A percentile compares a stretch with the other conserved stretches of the same genome.
Conservation (phyloP, 1,140 invertebrate species). For the Pogonomyrmex californicus region DNA sequence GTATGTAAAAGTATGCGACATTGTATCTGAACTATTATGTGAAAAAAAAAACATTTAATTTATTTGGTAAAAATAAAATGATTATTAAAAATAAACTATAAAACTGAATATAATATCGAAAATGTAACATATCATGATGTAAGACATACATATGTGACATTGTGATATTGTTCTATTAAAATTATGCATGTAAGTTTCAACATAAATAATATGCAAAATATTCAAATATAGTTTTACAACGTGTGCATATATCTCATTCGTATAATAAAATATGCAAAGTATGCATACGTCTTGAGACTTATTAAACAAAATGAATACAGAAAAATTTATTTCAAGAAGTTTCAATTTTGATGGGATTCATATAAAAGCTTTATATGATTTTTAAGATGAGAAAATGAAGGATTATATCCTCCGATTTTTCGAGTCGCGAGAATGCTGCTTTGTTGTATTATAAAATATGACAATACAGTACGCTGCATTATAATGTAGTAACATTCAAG, state of each 20-base stretch:
- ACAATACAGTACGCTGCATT: neutral
- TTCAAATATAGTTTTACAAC: neutral
- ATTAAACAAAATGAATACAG: conserved; percentile 20
- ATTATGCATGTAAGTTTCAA: conserved; percentile 8
- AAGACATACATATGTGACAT: conserved; percentile 1
- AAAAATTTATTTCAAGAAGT: conserved; percentile 31
- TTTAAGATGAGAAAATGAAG: neutral
- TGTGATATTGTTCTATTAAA: conserved; percentile 9
- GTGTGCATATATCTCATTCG: neutral
- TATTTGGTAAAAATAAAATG: conserved; percentile 4
- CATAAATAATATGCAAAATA: conserved; percentile 18
- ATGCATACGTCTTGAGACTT: neutral
- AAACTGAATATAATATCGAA: neutral
- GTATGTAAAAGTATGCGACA: conserved; percentile 10
- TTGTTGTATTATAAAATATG: conserved; percentile 1
- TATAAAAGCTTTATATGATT: conserved; percentile 23
- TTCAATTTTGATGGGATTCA: neutral
- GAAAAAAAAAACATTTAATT: conserved; percentile 32
- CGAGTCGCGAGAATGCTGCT: neutral
- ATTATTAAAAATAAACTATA: neutral
- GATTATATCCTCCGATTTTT: conserved; percentile 14
- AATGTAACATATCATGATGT: conserved; percentile 2
- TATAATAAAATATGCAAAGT: neutral
- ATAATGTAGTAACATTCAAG: conserved; percentile 19
- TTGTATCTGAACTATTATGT: neutral